A percentile compares a stretch with the other conserved stretches of the same genome.
Evolutionary conservation across 2,113 vertebrate species (phyloP).

Genomic region (Corythoichthys haematopterus): DNA sequence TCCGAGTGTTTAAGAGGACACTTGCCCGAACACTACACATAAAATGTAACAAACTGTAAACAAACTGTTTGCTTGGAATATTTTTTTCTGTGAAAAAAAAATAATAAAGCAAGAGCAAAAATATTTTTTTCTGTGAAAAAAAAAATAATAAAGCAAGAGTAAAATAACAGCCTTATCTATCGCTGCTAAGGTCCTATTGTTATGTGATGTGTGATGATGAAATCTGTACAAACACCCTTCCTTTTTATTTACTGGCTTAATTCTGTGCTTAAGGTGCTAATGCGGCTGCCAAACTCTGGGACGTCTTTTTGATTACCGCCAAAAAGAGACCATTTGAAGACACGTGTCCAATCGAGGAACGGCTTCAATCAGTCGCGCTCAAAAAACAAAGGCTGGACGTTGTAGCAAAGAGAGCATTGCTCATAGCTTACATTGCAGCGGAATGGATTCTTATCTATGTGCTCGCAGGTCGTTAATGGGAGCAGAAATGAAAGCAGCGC

Average conservation of each 20-base stretch:
- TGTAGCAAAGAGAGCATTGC: background rate
- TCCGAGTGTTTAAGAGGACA: too few species aligned
- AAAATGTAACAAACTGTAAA: too few species aligned
- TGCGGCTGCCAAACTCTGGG: background rate
- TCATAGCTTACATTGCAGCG: background rate
- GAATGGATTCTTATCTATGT: background rate
- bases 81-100: too few species aligned
- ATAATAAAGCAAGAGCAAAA: background rate
- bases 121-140: too few species aligned
- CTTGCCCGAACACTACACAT: too few species aligned
- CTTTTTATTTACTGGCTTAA: background rate
- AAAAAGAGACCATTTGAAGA: background rate
- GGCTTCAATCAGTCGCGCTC: background rate
- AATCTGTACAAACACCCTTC: background rate
- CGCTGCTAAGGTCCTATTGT: background rate
- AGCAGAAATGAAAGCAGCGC: background rate
- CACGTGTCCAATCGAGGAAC: background rate
- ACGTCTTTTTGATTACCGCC: background rate
- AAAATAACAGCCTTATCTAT: background rate
- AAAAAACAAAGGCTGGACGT: background rate
- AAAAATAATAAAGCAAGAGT: background rate
- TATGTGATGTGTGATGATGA: background rate
- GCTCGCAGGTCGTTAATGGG: background rate
- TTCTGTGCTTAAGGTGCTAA: background rate
- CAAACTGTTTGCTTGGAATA: too few species aligned